phyloP scores from a whole-genome alignment of 2,888 invertebrate species.

The Cantharis lateralis region DNA sequence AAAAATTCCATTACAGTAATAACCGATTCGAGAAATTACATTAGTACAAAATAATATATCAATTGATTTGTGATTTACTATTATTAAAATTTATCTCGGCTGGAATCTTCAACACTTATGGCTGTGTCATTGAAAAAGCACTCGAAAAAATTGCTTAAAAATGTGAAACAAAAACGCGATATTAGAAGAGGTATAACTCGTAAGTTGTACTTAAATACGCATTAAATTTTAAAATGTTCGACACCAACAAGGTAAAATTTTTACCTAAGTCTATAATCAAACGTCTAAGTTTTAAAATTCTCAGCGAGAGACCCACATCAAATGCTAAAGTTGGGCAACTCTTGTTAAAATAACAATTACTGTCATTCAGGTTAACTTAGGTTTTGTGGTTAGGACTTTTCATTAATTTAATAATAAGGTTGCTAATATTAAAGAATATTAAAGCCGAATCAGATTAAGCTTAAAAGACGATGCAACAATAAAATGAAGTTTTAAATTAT shows the following conservation, averaged over 20 bases:
- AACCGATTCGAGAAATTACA: constrained; percentile 16
- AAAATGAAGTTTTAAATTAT: neutral
- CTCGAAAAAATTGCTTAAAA: constrained; percentile 19
- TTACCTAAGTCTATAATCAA: constrained; percentile 28
- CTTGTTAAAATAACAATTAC: constrained; percentile 47
- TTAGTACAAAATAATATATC: neutral
- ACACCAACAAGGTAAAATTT: constrained; percentile 36
- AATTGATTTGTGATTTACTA: constrained; percentile 10
- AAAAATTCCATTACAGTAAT: constrained; percentile 26
- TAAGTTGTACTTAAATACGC: constrained; percentile 46
- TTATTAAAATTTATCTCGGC: neutral
- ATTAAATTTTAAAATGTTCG: constrained; percentile 43
- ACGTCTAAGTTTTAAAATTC: constrained; percentile 9
- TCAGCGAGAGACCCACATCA: neutral
- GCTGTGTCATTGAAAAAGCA: constrained; percentile 16
- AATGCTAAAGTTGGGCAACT: constrained; percentile 32
- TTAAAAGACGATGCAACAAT: neutral
- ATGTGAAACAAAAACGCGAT: constrained; percentile 40
- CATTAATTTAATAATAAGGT: constrained; percentile 49
- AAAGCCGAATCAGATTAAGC: constrained; percentile 1
- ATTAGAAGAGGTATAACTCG: constrained; percentile 23
- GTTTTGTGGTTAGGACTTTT: constrained; percentile 50
- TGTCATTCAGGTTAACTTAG: constrained; percentile 46
- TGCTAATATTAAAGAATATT: constrained; percentile 26
- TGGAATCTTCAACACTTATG: constrained; percentile 7